Evolutionary conservation across 2,113 vertebrate species (phyloP), one percentile per base, ranked within the genome.

Genomic region (Nannobrachium achirus): DNA sequence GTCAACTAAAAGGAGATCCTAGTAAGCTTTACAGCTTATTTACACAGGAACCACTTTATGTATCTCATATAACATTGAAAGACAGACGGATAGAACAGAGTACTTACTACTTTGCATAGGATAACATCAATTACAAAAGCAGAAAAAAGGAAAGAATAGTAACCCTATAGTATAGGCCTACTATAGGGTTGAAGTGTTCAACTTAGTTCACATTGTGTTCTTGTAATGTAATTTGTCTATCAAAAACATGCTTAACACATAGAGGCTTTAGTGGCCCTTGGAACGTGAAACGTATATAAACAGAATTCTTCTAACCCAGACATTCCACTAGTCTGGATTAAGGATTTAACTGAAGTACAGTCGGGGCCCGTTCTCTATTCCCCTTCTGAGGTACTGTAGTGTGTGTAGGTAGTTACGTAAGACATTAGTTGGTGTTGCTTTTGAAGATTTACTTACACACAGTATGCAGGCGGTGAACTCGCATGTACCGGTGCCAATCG

Each of bases 401-500:
- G 25, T 33, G 52, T 33, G 25, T 33, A 44, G 18, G 49, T 4
- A 8, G 51, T 87, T 90, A 78, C 40, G 75, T 79, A 88, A 86
- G 16, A 10, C 48, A 7, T 42, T 16, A 71, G 13, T 11, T 10
- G 39, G 25, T 42, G 80, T 48, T 44, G n/a, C n/a, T n/a, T n/a
- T 19, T 61, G 16, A 16, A 0, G 13, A 70, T 89, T n/a, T 82
- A 92, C 95, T 96, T 91, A 97, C 95, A 83, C 93, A 95, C 78
- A 94, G 63, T 50, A 95, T 83, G 2, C 93, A 89, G 0, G 90
- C 87, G 13, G 93, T 86, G 73, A 98, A 93, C 85, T 98, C 95
- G 71, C 95, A 98, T 71, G 90, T 85, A 16, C 96, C 95, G 0
- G 95, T 97, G 57, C 94, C 93, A 0, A 97, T 91, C 57, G 95